These are phyloP conservation scores for Meiosimyza platycephala DNA, from an alignment of 2,888 invertebrate species.

Conservation along the genomic window DNA sequence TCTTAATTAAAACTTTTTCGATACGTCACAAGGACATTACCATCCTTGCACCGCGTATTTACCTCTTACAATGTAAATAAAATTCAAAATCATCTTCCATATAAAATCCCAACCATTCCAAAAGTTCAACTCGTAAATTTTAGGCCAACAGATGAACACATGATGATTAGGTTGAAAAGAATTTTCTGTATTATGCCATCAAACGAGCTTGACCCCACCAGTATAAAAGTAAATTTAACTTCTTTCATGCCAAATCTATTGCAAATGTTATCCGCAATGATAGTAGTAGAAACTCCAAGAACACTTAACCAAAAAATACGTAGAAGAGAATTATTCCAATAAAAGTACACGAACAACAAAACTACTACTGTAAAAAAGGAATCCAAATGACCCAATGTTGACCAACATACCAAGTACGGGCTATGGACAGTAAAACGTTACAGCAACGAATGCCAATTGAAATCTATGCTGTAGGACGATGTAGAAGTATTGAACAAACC, in stretches of 20 bases:
- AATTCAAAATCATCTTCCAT: no score
- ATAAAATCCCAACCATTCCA: no score
- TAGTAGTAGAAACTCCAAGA: background rate
- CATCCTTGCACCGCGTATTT: no score
- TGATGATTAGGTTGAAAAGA: background rate
- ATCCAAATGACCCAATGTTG: no score
- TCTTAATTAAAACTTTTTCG: no score
- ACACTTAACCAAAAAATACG: background rate
- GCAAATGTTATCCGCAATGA: background rate
- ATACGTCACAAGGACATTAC: no score
- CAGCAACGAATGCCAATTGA: slow-evolving; percentile 5
- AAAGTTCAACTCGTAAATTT: no score
- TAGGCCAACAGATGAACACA: slow-evolving; percentile 5
- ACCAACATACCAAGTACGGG: background rate
- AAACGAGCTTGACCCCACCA: background rate
- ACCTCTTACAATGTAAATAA: no score
- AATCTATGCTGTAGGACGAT: slow-evolving; percentile 3
- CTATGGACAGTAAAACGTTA: background rate
- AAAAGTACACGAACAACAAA: slow-evolving; percentile 1
- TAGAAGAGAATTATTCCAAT: background rate
- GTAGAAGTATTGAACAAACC: background rate
- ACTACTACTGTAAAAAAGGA: background rate
- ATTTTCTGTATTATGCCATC: background rate
- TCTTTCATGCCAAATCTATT: background rate
- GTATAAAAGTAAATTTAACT: background rate